phyloP scores from a whole-genome alignment of 1,140 invertebrate species.

The Homalodisca vitripennis region DNA sequence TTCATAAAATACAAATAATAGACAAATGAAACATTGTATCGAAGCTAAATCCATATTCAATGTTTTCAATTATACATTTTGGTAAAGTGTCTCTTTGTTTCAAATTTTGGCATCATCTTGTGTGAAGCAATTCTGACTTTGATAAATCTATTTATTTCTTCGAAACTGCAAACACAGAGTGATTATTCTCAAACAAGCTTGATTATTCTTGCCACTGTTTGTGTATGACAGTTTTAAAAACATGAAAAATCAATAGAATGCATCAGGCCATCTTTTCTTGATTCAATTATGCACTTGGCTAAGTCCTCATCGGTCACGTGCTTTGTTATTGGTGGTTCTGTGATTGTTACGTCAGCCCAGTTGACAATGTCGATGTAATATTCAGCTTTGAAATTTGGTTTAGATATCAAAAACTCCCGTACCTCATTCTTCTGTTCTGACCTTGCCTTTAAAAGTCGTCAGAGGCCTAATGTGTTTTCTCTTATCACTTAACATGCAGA shows the following conservation, averaged over 20 bases:
- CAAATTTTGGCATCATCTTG: no score
- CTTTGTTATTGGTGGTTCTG: neutral
- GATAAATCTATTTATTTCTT: no score
- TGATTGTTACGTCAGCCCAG: neutral
- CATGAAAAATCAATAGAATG: neutral
- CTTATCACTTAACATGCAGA: neutral
- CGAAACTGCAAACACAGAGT: neutral
- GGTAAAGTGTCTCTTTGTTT: no score
- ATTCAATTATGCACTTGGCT: neutral
- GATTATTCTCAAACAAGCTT: neutral
- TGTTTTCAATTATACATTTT: no score
- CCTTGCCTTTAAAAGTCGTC: neutral
- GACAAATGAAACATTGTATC: no score
- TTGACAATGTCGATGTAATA: neutral
- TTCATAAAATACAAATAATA: no score
- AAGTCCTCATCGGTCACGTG: neutral
- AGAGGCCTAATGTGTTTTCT: neutral
- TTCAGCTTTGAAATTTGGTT: neutral
- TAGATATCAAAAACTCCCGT: neutral
- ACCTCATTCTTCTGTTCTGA: neutral
- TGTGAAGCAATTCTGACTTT: no score
- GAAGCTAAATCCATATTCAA: no score
- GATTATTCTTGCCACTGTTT: neutral
- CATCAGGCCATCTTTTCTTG: neutral
- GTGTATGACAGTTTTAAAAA: neutral